These are phyloP conservation scores for Smithornis capensis DNA, from an alignment of 2,113 vertebrate species.

Conservation along the genomic window DNA sequence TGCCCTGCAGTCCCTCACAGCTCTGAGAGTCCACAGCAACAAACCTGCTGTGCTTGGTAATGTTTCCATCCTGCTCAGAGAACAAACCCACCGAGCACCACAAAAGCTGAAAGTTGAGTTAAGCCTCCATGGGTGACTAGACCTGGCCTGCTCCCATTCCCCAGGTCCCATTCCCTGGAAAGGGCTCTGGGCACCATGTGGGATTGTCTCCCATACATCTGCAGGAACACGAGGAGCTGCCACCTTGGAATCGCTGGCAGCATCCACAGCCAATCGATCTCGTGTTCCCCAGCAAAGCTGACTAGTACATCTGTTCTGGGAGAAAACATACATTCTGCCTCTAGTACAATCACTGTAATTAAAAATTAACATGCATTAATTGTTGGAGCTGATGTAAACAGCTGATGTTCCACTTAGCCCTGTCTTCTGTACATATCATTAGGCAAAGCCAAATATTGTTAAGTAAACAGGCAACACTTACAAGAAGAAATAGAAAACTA, in stretches of 20 bases:
- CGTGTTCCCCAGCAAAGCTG: slow-evolving; percentile 78
- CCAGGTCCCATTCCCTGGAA: background rate
- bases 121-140: background rate
- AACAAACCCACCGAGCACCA: background rate
- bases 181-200: background rate
- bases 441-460: slow-evolving; percentile 83
- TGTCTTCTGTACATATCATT: slow-evolving; percentile 92
- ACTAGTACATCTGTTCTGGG: slow-evolving; percentile 87
- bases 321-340: slow-evolving; percentile 87
- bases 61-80: accelerated
- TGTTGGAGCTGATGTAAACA: slow-evolving; percentile 94
- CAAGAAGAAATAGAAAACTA: slow-evolving; percentile 78
- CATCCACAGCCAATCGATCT: slow-evolving; percentile 82
- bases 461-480: slow-evolving; percentile 82
- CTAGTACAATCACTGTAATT: slow-evolving; percentile 95
- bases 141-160: background rate
- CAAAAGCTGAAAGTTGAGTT: background rate
- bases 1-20: background rate
- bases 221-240: slow-evolving; percentile 57
- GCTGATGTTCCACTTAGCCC: slow-evolving; percentile 94
- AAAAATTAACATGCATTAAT: slow-evolving; percentile 99
- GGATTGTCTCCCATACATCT: slow-evolving; percentile 47
- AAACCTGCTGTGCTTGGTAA: accelerated
- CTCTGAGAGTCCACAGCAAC: accelerated
- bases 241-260: slow-evolving; percentile 70